These are phyloP conservation scores for Kryptolebias marmoratus DNA, from an alignment of 2,113 vertebrate species.

Conservation along the genomic window DNA sequence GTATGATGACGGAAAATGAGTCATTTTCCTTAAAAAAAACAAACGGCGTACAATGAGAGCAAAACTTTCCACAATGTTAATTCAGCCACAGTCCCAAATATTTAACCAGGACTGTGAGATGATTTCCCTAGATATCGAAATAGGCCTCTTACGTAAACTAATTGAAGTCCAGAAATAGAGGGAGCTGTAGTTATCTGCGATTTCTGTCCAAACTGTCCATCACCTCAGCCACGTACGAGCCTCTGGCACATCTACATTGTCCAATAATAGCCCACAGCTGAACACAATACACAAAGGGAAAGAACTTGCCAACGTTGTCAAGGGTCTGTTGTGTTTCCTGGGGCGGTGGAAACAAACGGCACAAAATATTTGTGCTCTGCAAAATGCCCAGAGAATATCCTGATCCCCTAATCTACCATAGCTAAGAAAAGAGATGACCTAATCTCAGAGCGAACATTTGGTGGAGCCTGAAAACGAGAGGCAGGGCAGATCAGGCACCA, in stretches of 20 bases:
- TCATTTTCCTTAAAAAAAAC: conserved; percentile 25
- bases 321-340: conserved; percentile 60
- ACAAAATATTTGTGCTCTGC: conserved; percentile 59
- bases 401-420: conserved; percentile 66
- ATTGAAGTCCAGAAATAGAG: conserved; percentile 76
- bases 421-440: conserved; percentile 79
- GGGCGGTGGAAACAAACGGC: conserved; percentile 57
- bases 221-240: not conserved
- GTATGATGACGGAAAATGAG: not conserved
- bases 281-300: conserved; percentile 56
- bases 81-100: conserved; percentile 59
- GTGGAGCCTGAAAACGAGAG: conserved; percentile 47
- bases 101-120: conserved; percentile 66
- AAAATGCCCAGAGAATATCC: conserved; percentile 54
- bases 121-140: conserved; percentile 80
- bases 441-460: conserved; percentile 64
- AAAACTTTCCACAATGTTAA: conserved; percentile 26
- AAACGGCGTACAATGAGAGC: not conserved
- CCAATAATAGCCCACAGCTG: conserved; percentile 15
- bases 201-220: conserved; percentile 39
- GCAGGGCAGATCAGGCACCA: conserved; percentile 63
- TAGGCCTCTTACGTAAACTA: conserved; percentile 75
- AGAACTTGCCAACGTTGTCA: conserved; percentile 41
- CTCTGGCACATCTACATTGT: conserved; percentile 9
- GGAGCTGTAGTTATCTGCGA: conserved; percentile 35